These are phyloP conservation scores for Stenchaetothrips biformis DNA, from an alignment of 2,888 invertebrate genomes.

Conservation along the genomic window DNA sequence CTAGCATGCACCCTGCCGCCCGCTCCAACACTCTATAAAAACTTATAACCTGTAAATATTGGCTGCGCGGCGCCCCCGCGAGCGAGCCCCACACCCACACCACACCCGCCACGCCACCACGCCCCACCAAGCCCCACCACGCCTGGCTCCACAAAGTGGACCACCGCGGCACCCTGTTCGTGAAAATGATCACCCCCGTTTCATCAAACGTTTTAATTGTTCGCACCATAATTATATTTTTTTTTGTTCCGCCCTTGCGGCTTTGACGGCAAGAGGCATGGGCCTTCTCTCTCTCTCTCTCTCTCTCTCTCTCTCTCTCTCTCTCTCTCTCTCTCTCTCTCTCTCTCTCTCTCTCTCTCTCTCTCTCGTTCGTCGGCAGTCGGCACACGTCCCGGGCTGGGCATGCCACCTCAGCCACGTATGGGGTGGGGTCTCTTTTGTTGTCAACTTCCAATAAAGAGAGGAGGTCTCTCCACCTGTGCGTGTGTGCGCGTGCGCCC, in stretches of 20 bases:
- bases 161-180: no score
- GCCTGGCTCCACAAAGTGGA: no score
- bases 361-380: neutral
- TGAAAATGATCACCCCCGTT: no score
- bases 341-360: constrained; percentile 1
- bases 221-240: no score
- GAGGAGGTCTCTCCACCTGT: neutral
- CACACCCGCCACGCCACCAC: no score
- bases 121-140: no score
- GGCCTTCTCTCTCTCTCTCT: neutral
- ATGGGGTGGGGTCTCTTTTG: neutral
- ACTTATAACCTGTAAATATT: constrained; percentile 9
- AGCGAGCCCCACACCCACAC: neutral
- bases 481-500: neutral
- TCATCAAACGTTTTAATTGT: no score
- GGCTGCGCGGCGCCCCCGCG: neutral
- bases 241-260: no score
- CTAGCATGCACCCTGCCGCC: neutral
- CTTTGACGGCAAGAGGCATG: no score
- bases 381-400: neutral
- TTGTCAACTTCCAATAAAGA: neutral
- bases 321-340: constrained; percentile 1
- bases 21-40: neutral
- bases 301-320: neutral
- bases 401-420: neutral